These are phyloP conservation scores for Glomeris maerens DNA, from an alignment of 1,140 invertebrate genomes.

Conservation along the genomic window DNA sequence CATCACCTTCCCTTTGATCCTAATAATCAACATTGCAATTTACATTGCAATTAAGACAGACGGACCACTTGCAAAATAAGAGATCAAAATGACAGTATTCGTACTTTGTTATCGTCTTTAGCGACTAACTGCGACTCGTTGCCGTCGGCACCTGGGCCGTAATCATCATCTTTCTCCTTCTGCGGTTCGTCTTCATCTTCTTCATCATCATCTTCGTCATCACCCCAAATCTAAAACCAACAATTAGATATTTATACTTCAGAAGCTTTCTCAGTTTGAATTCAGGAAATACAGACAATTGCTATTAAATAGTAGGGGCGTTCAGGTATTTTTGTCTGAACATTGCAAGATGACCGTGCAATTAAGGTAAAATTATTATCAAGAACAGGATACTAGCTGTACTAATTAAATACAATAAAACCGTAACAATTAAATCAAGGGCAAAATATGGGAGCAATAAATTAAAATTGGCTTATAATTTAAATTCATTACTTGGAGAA, in stretches of 20 bases:
- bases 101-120: constrained; percentile 29
- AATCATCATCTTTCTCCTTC: constrained; percentile 16
- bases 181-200: constrained; percentile 12
- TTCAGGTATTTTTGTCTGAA: background rate
- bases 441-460: too few species aligned
- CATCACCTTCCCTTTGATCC: constrained; percentile 37
- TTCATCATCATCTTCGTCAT: constrained; percentile 36
- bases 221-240: constrained; percentile 65
- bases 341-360: too few species aligned
- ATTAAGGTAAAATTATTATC: too few species aligned
- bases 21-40: background rate
- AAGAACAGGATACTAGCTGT: background rate
- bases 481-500: too few species aligned
- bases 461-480: too few species aligned
- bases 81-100: too few species aligned
- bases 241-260: constrained; percentile 1
- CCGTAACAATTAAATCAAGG: too few species aligned
- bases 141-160: too few species aligned
- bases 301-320: background rate
- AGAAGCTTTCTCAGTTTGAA: constrained; percentile 18
- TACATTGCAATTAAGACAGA: too few species aligned
- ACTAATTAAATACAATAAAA: background rate
- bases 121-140: constrained; percentile 29
- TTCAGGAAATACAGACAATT: constrained; percentile 11
- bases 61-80: too few species aligned